A percentile compares a stretch with the other conserved stretches of the same genome.
Evolutionary conservation across 2,113 vertebrate genomes (phyloP).

Genomic region (Siniperca chuatsi): DNA sequence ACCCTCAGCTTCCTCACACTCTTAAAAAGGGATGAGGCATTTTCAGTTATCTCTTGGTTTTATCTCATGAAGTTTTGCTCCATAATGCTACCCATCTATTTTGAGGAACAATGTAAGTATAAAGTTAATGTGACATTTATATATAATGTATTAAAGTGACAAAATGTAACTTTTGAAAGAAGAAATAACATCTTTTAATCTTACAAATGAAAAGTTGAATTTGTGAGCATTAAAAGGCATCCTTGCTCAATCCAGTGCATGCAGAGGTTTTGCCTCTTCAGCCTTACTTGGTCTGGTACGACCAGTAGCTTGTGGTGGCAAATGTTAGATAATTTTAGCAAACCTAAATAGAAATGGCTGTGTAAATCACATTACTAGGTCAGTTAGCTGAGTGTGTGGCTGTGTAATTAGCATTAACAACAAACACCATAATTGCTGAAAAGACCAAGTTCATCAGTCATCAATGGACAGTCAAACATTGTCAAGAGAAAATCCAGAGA

Average conservation of each 20-base stretch:
- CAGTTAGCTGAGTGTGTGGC: background rate
- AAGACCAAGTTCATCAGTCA: background rate
- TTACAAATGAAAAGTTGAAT: background rate
- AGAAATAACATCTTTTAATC: background rate
- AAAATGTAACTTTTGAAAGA: background rate
- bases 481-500: background rate
- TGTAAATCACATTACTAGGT: background rate
- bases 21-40: conserved; percentile 6
- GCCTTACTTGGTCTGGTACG: background rate
- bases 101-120: background rate
- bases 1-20: conserved; percentile 15
- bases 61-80: background rate
- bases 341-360: background rate
- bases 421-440: background rate
- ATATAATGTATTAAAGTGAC: background rate
- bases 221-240: background rate
- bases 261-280: background rate
- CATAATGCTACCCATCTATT: background rate
- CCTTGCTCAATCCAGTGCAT: background rate
- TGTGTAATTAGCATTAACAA: background rate
- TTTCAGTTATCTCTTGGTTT: background rate
- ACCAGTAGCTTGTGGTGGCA: background rate
- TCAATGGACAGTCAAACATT: background rate
- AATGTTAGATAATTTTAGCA: background rate
- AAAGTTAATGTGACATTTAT: background rate